A percentile compares a stretch with the other conserved stretches of the same genome.
Conservation (phyloP, 92 coral and sea anemone genomes). For the Phymanthus crucifer region DNA sequence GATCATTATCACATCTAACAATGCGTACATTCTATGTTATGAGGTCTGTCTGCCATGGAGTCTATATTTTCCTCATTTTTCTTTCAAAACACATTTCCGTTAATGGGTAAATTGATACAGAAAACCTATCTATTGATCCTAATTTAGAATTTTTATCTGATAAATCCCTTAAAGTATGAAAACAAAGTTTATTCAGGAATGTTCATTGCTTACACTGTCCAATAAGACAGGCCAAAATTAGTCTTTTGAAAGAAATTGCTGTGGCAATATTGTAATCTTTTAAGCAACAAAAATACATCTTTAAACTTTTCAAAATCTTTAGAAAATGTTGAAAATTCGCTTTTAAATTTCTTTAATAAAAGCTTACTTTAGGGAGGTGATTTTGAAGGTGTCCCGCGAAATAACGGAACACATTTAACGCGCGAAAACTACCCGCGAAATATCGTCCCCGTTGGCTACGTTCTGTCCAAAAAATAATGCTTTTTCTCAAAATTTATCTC, state of each 20-base stretch:
- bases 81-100: background rate
- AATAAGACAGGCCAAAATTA: background rate
- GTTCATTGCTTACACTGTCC: background rate
- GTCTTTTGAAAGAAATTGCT: background rate
- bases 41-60: background rate
- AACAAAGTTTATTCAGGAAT: background rate
- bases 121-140: background rate
- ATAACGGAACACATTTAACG: background rate
- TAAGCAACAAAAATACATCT: background rate
- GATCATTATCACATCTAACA: background rate
- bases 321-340: background rate
- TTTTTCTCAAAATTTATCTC: background rate
- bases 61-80: background rate
- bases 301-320: background rate
- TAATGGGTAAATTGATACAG: background rate
- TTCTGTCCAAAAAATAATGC: background rate
- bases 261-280: background rate
- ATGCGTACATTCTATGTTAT: background rate
- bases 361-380: background rate
- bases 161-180: background rate
- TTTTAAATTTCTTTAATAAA: background rate
- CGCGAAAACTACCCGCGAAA: background rate
- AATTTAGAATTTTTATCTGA: background rate
- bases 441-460: background rate
- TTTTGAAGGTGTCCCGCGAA: background rate